Conservation (phyloP, 2,888 invertebrate genomes). For the Lasioglossum morio region DNA sequence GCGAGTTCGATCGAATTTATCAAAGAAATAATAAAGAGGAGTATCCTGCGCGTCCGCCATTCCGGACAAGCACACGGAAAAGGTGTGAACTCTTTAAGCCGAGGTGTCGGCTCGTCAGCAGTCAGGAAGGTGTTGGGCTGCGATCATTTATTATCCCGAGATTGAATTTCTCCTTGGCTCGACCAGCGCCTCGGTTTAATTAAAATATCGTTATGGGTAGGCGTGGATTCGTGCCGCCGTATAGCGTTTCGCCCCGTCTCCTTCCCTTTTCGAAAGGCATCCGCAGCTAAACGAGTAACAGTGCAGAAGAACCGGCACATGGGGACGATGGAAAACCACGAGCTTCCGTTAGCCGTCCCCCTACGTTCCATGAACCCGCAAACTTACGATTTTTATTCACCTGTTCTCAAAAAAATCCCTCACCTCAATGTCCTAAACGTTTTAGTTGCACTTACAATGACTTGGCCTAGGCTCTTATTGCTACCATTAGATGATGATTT, state of each 20-base stretch:
- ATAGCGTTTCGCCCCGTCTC: conserved; percentile 71
- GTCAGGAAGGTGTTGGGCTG: conserved; percentile 83
- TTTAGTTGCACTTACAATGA: neutral
- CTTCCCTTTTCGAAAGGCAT: conserved; percentile 67
- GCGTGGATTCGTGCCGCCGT: conserved; percentile 82
- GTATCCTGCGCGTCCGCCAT: conserved; percentile 62
- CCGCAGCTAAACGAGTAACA: conserved; percentile 52
- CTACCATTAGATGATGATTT: neutral
- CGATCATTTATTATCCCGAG: conserved; percentile 85
- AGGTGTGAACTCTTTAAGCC: conserved; percentile 83
- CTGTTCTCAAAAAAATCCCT: neutral
- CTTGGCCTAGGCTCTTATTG: neutral
- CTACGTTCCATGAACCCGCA: conserved; percentile 5
- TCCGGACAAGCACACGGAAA: conserved; percentile 69
- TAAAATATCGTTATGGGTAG: conserved; percentile 85
- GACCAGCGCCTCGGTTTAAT: conserved; percentile 82
- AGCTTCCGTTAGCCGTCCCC: conserved; percentile 63
- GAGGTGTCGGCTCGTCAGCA: conserved; percentile 79
- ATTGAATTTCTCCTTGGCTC: conserved; percentile 84
- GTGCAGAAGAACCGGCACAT: conserved; percentile 23
- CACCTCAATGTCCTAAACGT: neutral
- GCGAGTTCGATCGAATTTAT: conserved; percentile 70
- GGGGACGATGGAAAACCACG: conserved; percentile 46
- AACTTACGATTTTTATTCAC: neutral
- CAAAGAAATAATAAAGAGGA: conserved; percentile 71